phyloP scores from a whole-genome alignment of 2,888 invertebrate species.

The Peribatodes rhomboidaria region DNA sequence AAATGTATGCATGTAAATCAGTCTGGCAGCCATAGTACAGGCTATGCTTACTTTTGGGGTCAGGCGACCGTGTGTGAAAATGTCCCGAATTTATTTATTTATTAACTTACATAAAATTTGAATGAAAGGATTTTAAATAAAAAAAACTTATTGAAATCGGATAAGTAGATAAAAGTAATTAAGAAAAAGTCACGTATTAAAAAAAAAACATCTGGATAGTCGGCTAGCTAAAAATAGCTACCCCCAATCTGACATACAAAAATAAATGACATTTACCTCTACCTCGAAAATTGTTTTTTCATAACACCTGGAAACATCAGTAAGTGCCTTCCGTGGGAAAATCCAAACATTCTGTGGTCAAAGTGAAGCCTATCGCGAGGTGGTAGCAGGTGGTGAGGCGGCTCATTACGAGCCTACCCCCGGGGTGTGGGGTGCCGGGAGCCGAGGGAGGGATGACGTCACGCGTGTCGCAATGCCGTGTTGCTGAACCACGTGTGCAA shows the following conservation, averaged over 20 bases:
- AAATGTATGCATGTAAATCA: too few relatives aligned
- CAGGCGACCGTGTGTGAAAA: too few relatives aligned
- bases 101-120: too few relatives aligned
- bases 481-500: slow-evolving; percentile 47
- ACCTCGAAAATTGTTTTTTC: slow-evolving; percentile 45
- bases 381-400: slow-evolving; percentile 41
- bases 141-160: too few relatives aligned
- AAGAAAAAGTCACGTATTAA: background rate
- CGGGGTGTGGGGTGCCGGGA: slow-evolving; percentile 28
- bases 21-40: too few relatives aligned
- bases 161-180: background rate
- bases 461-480: slow-evolving; percentile 73
- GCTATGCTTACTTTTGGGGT: too few relatives aligned
- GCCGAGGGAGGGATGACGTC: slow-evolving; percentile 59
- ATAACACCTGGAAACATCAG: slow-evolving; percentile 34
- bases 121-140: too few relatives aligned
- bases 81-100: too few relatives aligned
- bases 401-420: slow-evolving; percentile 55
- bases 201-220: background rate
- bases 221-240: background rate
- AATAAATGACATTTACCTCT: slow-evolving; percentile 30
- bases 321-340: slow-evolving; percentile 43
- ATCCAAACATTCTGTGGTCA: slow-evolving; percentile 57
- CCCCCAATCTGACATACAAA: slow-evolving; percentile 16
- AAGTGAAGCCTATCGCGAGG: slow-evolving; percentile 50